A percentile compares a stretch with the other conserved stretches of the same genome.
These are phyloP conservation scores for Catamblyrhynchus diadema DNA, from an alignment of 2,797 vertebrate species.

Conservation along the genomic window DNA sequence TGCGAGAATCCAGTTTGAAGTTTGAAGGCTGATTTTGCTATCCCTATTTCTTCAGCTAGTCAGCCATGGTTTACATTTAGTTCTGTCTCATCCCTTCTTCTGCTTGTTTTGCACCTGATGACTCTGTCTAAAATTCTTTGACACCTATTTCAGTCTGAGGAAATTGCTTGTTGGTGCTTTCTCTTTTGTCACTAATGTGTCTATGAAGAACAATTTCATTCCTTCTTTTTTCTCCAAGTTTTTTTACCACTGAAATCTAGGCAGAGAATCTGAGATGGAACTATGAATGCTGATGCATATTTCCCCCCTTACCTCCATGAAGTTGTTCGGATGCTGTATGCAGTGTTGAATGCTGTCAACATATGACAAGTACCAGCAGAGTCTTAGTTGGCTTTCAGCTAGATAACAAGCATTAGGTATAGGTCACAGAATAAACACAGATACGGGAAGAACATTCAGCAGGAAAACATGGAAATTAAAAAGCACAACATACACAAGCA, in stretches of 20 bases:
- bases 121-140: conserved; percentile 25
- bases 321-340: background rate
- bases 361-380: background rate
- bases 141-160: conserved; percentile 32
- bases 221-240: background rate
- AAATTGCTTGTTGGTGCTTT: conserved; percentile 27
- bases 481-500: background rate
- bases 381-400: conserved; percentile 23
- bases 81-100: conserved; percentile 9
- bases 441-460: background rate
- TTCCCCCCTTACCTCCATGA: background rate
- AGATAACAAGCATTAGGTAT: conserved; percentile 42
- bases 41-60: conserved; percentile 3
- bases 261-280: background rate
- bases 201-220: background rate
- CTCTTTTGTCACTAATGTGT: conserved; percentile 29
- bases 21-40: background rate
- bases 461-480: conserved; percentile 26
- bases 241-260: background rate
- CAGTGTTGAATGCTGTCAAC: conserved; percentile 24
- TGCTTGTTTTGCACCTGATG: background rate
- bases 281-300: background rate
- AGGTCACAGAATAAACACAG: conserved; percentile 44
- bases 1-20: background rate
- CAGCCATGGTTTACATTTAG: background rate